A percentile compares a stretch with the other conserved stretches of the same genome.
phyloP scores from a whole-genome alignment of 2,113 vertebrate genomes.

The Pagrus major region DNA sequence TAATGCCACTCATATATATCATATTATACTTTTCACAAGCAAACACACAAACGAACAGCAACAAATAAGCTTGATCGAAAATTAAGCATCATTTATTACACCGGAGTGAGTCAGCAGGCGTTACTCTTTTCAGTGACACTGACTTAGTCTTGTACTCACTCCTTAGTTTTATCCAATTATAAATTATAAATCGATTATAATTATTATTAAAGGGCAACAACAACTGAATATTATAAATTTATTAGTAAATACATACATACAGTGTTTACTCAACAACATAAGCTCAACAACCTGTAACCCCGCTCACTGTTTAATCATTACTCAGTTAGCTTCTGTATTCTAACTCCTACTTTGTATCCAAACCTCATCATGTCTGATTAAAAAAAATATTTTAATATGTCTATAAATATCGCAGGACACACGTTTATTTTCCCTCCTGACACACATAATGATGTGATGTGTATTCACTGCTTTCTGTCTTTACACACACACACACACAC shows the following conservation, averaged over 20 bases:
- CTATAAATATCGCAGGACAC: neutral
- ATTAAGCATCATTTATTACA: no score
- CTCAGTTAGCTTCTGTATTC: neutral
- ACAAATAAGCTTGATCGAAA: no score
- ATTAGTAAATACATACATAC: neutral
- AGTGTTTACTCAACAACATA: neutral
- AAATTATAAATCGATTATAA: no score
- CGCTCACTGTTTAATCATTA: neutral
- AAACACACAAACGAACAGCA: neutral
- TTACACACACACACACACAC: neutral
- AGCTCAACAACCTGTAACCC: neutral
- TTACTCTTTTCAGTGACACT: no score
- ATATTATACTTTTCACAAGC: neutral
- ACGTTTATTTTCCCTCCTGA: neutral
- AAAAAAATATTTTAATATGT: neutral
- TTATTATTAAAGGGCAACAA: neutral
- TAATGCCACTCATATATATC: neutral
- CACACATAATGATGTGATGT: neutral
- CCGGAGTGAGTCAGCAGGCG: no score
- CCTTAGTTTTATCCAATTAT: no score
- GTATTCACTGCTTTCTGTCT: neutral
- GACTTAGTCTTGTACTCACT: no score
- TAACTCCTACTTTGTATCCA: neutral
- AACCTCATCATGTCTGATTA: neutral
- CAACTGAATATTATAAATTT: neutral